phyloP scores from a whole-genome alignment of 2,797 vertebrate genomes.

The Heterohyrax brucei region DNA sequence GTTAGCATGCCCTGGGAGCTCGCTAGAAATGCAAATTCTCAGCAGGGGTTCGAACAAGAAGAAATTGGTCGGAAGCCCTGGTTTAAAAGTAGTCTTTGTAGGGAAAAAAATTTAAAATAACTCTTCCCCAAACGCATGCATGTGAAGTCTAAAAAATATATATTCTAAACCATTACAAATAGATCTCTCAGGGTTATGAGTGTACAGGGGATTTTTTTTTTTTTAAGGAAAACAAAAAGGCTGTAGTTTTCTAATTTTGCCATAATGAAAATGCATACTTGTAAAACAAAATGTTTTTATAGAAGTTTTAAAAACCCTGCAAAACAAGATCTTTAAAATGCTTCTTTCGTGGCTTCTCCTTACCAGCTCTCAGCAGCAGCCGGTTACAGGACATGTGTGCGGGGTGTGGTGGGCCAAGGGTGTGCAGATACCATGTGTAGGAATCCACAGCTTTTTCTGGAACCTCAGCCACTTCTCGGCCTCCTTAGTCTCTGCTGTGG shows the following conservation, averaged over 20 bases:
- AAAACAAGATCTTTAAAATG: background rate
- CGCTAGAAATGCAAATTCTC: no score
- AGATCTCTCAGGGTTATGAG: background rate
- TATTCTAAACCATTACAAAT: slow-evolving; percentile 36
- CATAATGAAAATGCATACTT: background rate
- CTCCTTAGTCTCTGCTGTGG: background rate
- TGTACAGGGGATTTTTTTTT: background rate
- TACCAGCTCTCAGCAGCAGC: background rate
- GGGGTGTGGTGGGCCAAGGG: background rate
- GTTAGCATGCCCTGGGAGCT: no score
- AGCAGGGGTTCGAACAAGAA: no score
- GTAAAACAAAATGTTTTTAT: background rate
- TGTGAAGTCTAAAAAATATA: background rate
- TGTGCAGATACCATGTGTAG: background rate
- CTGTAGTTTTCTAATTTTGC: slow-evolving; percentile 38
- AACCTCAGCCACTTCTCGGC: background rate
- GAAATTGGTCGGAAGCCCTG: no score
- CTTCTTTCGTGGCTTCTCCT: background rate
- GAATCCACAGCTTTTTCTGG: slow-evolving; percentile 35
- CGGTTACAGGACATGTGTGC: background rate
- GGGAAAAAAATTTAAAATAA: background rate
- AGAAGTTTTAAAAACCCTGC: background rate
- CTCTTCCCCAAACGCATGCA: background rate
- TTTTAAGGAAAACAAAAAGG: background rate
- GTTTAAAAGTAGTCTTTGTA: background rate